Evolutionary conservation across 1,140 invertebrate species (phyloP).

Genomic region (Bombus breviceps): DNA sequence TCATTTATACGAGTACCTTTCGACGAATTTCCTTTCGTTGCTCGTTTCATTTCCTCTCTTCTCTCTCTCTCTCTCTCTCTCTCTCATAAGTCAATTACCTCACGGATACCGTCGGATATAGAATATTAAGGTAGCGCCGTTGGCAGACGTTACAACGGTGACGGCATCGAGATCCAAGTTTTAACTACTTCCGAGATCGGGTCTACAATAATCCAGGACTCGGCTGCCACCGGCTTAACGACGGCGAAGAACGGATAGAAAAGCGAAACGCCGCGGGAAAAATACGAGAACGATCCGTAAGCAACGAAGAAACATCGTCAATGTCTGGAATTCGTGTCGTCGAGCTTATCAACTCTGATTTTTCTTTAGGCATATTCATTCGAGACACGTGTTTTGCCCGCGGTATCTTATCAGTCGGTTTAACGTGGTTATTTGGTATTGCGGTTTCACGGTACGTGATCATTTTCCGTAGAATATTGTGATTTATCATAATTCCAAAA

Average conservation of each 20-base stretch:
- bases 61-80: background rate
- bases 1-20: background rate
- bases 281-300: slow-evolving; percentile 10
- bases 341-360: background rate
- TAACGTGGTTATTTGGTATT: background rate
- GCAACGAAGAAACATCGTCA: slow-evolving; percentile 17
- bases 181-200: slow-evolving; percentile 71
- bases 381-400: background rate
- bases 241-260: slow-evolving; percentile 11
- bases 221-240: slow-evolving; percentile 50
- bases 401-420: background rate
- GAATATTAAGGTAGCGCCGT: slow-evolving; percentile 65
- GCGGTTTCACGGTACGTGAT: too few relatives aligned
- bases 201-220: slow-evolving; percentile 63
- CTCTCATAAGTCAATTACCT: slow-evolving; percentile 63
- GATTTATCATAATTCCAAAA: too few relatives aligned
- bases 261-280: slow-evolving; percentile 41
- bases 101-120: slow-evolving; percentile 62
- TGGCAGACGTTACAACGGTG: slow-evolving; percentile 46
- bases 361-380: background rate
- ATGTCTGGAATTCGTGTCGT: background rate
- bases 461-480: too few relatives aligned
- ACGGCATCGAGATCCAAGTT: slow-evolving; percentile 58
- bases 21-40: background rate
- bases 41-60: background rate